Evolutionary conservation across 2,797 vertebrate species (phyloP).

Genomic region (Fratercula arctica): DNA sequence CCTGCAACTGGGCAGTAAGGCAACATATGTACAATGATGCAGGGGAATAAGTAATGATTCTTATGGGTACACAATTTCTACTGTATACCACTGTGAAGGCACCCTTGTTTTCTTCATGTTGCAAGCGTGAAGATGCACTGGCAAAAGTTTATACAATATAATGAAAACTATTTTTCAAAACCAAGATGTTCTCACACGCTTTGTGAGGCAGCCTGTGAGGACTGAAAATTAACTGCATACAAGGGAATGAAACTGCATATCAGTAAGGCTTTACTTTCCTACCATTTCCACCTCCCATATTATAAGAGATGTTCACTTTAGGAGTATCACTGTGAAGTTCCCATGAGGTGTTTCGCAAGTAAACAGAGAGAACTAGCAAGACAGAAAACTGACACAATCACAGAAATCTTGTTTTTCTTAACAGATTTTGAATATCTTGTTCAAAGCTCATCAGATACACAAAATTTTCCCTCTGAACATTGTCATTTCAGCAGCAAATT

Average conservation of each 20-base stretch:
- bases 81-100: not conserved
- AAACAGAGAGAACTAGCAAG: not conserved
- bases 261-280: not conserved
- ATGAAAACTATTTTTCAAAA: not conserved
- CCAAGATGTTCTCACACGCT: not conserved
- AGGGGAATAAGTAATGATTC: not conserved
- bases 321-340: not conserved
- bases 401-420: not conserved
- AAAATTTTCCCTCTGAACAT: not conserved
- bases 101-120: not conserved
- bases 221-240: not conserved
- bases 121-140: not conserved
- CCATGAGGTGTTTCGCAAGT: not conserved
- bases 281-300: not conserved
- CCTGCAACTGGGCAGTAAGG: not conserved
- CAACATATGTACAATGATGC: not conserved
- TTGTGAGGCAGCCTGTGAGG: not conserved
- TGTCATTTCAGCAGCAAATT: not conserved
- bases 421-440: not conserved
- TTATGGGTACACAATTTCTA: not conserved
- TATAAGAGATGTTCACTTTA: not conserved
- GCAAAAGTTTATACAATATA: not conserved
- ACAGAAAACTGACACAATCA: not conserved
- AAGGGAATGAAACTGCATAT: not conserved
- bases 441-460: not conserved